Evolutionary conservation across 2,797 vertebrate genomes (phyloP), one percentile per base, ranked within the genome.

Genomic region (Podargus strigoides): DNA sequence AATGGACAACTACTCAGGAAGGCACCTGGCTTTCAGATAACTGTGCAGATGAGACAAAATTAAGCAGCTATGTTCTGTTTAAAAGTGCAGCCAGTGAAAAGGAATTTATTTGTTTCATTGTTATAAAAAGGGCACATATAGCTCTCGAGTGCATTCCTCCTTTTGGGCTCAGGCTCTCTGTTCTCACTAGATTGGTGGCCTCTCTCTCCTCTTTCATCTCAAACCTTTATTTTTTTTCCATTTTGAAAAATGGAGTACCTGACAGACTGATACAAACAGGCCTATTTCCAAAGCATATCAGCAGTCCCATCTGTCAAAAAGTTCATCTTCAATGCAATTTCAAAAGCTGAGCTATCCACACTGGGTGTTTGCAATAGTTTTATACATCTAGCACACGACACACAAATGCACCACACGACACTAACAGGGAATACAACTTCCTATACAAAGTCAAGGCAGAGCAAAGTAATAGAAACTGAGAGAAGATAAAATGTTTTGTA

Each of bases 231-330:
- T 59, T 70, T 79, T 41, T 64, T 58, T 9, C n/a, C 4, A 14
- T 32, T 74, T 76, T 79, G 34, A 76, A 79, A 86, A 85, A 83
- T 6, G 14, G 53, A 85, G 22, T 62, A 46, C 42, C 63, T 76
- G 80, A 68, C 27, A 79, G 73, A 68, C 52, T 94, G 82, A 92
- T 73, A 84, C 53, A 82, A 95, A 92, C 39, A 89, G 67, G 9
- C 56, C 90, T 69, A 88, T 94, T 95, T 94, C 91, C 84, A 95
- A 95, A 92, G 66, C 72, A 42, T 21, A 92, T 80, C 86, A 90
- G 66, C 62, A 89, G 28, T 32, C 70, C 79, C 78, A 94, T 91
- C 75, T 66, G 69, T 94, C 89, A 87, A 59, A 72, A 92, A 91
- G 63, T 90, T 96, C 75, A 79, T 81, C 75, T 72, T 34, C 42